Base-by-base conservation (phyloP, 2,797 vertebrate species). In the Phyllotis vaccarum region DNA sequence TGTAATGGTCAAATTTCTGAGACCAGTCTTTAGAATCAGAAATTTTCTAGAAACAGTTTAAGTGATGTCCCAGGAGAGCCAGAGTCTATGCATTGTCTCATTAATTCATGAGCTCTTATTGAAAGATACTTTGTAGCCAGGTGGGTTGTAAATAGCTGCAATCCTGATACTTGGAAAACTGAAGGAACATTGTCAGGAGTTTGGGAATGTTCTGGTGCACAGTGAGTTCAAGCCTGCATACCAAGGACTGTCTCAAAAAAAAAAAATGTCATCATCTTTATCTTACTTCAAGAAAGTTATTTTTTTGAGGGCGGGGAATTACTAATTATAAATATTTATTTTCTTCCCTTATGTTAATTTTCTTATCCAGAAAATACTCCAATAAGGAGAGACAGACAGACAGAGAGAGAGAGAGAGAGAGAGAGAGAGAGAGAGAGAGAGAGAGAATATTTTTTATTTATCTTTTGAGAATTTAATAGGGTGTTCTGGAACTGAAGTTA, bases 311-410 rank as follows among this genome's bases (percentile, higher is more conserved):
- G 29, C n/a, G 21, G 19, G 6, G 62, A 60, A 19, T 79, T 64
- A 43, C 2, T 40, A 46, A 87, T n/a, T 56, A 34, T 56, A 58
- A 58, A 68, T 76, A 49, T 40, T 75, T 12, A 29, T 86, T 79
- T 96, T 82, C 46, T 81, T 89, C 66, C 3, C 49, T 82, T 91
- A 40, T 62, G 17, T 74, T 88, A 40, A 62, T 72, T 92, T 75
- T 54, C 29, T 24, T 49, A 52, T 90, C 37, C 3, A 79, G 56
- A 34, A 82, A 78, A 34, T 66, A 40, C 17, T 3, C 6, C 22
- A 40, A n/a, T 27, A 58, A 60, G 22, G 9, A 70, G n/a, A 68
- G 66, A 68, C 31, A 62, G 24, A 4, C 11, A 10, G 60, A 56
- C 14, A 10, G 54, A 62, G 60, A 29, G 60, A 62, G 27, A 24